These are phyloP conservation scores for Agrochola lychnidis DNA, from an alignment of 2,888 invertebrate species.

Conservation along the genomic window DNA sequence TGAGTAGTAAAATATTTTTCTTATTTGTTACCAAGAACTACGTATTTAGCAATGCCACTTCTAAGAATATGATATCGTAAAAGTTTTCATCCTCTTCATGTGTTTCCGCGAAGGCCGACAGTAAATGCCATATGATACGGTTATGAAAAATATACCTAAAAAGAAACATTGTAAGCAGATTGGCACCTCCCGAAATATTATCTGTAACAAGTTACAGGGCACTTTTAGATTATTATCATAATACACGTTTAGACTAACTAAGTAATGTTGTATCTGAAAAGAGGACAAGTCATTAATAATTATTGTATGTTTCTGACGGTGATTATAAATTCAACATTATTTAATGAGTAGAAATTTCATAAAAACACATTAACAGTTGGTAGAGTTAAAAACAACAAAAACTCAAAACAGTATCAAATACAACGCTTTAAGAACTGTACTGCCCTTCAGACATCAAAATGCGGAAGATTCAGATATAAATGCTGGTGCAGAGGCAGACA, in stretches of 20 bases:
- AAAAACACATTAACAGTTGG: slow-evolving; percentile 43
- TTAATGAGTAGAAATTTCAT: slow-evolving; percentile 27
- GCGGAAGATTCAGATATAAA: slow-evolving; percentile 55
- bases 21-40: slow-evolving; percentile 46
- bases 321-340: slow-evolving; percentile 45
- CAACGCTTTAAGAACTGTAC: slow-evolving; percentile 65
- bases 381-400: slow-evolving; percentile 52
- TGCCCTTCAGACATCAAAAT: slow-evolving; percentile 60
- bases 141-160: slow-evolving; percentile 60
- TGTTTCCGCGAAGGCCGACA: slow-evolving; percentile 49
- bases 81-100: slow-evolving; percentile 56
- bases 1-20: slow-evolving; percentile 47
- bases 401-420: slow-evolving; percentile 21
- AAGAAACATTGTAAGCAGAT: slow-evolving; percentile 56
- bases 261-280: slow-evolving; percentile 59
- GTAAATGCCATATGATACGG: slow-evolving; percentile 49
- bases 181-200: slow-evolving; percentile 61
- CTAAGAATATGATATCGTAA: slow-evolving; percentile 49
- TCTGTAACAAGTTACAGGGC: slow-evolving; percentile 65
- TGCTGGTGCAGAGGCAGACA: slow-evolving; percentile 56
- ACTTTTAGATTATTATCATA: slow-evolving; percentile 47
- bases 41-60: slow-evolving; percentile 49
- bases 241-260: slow-evolving; percentile 47
- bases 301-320: slow-evolving; percentile 33
- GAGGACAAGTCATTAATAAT: slow-evolving; percentile 55